Evolutionary conservation across 53 echinoderm and acorn worm genomes (phyloP).

Genomic region (Actinopyga echinites): DNA sequence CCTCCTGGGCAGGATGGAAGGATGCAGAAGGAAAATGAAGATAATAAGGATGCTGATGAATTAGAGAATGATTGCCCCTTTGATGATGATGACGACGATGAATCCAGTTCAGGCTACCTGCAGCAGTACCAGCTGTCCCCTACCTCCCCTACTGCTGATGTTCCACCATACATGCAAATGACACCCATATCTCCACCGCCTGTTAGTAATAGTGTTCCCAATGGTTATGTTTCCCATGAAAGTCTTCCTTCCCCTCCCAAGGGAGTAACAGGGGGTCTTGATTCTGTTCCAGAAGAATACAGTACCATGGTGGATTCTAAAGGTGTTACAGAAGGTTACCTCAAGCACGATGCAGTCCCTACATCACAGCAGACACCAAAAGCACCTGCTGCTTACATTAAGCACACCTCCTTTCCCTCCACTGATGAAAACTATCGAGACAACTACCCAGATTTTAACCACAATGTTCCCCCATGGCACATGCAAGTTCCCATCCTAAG

Average conservation of each 20-base stretch:
- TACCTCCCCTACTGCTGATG: no score
- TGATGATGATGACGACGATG: no score
- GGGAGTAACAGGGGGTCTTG: no score
- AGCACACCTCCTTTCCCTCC: not conserved
- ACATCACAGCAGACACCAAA: not conserved
- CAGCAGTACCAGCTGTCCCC: no score
- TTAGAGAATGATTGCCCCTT: no score
- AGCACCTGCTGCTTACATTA: not conserved
- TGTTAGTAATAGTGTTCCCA: not conserved
- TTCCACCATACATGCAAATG: not conserved
- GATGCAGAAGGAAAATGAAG: no score
- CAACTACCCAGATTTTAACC: slow-evolving; percentile 6
- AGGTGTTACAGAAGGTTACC: not conserved
- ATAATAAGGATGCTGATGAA: no score
- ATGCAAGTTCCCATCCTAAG: no score
- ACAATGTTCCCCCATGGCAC: not conserved
- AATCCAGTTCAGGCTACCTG: no score
- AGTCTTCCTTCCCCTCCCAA: not conserved
- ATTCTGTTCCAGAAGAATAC: not conserved
- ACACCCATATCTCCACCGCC: slow-evolving; percentile 1
- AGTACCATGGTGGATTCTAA: not conserved
- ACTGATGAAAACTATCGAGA: not conserved
- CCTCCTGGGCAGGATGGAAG: no score
- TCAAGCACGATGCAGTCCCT: not conserved
- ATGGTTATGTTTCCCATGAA: not conserved